Conservation (phyloP, 23 tunicate genomes). For the Botrylloides violaceus region DNA sequence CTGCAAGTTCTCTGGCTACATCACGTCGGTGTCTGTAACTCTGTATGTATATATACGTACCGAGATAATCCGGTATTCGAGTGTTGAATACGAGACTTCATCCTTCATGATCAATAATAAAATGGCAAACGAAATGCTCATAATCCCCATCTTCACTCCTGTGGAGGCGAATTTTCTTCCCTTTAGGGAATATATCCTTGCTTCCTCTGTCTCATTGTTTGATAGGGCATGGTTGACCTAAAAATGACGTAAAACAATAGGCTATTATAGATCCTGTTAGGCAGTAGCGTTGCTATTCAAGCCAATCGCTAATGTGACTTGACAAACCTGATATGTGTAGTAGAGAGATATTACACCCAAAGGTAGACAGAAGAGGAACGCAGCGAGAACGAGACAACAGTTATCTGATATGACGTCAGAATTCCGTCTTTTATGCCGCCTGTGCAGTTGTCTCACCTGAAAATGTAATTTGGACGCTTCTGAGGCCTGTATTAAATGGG, state of each 20-base stretch:
- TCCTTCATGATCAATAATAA: slow-evolving; percentile 45
- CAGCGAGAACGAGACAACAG: slow-evolving; percentile 38
- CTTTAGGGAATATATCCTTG: slow-evolving; percentile 44
- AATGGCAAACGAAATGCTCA: slow-evolving; percentile 32
- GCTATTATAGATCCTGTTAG: too few species aligned
- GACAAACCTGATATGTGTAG: slow-evolving; percentile 40
- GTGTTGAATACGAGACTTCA: slow-evolving; percentile 50
- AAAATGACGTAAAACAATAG: too few species aligned
- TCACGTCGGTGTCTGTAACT: too few species aligned
- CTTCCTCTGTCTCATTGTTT: slow-evolving; percentile 38
- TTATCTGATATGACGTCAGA: slow-evolving; percentile 37
- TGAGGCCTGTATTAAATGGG: too few species aligned
- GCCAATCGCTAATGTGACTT: too few species aligned
- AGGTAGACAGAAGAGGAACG: slow-evolving; percentile 48
- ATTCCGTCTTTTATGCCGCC: too few species aligned
- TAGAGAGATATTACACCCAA: slow-evolving; percentile 50
- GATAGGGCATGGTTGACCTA: slow-evolving; percentile 49
- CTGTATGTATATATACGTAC: too few species aligned
- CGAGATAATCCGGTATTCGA: slow-evolving; percentile 63
- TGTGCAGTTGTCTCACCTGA: too few species aligned
- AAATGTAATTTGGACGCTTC: too few species aligned
- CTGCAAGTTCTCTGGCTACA: too few species aligned
- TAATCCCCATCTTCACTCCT: slow-evolving; percentile 69
- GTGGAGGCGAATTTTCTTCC: slow-evolving; percentile 67
- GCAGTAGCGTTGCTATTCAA: too few species aligned